Base-by-base conservation (phyloP, 2,888 invertebrate species). In the Drosophila nigricruria region DNA sequence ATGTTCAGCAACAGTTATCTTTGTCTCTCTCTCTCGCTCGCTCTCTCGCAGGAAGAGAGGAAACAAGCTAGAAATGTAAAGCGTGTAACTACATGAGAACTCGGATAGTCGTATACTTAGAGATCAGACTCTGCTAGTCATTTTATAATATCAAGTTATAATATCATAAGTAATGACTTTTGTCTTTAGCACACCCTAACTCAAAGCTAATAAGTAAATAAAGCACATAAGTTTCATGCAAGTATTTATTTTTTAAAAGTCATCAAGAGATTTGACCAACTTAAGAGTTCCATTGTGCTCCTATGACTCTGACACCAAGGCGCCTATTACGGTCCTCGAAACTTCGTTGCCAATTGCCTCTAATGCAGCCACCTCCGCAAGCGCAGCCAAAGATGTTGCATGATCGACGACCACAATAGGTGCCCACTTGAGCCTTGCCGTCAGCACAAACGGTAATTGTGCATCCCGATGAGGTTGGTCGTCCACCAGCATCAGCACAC, bases 381-480 rank as follows among this genome's bases (percentile, higher is more conserved):
- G 0, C 1, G 36, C 47, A 58, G 27, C 58, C 36, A 18, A 58
- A 36, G 36, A 58, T 2, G 16, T 57, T 45, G 18, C 57, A 45
- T 2, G 45, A 9, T 18, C 45, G 2, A 12, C 45, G 57, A 8
- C 57, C 57, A 25, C 45, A 57, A 12, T 9, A 57, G 34, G 57
- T 36, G 32, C 57, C 57, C 18, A 34, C 25, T 18, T 34, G 43
- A 34, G n/a, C 16, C 25, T 5, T n/a, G n/a, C 57, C 57, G 9
- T 45, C 8, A 3, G 57, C 43, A 14, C 57, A 57, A 18, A 57
- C 32, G 23, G 34, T 45, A 9, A 34, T 45, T 4, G 57, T 34
- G 8, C 45, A 45, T 2, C 10, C 10, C 1, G n/a, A 2, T 1
- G n/a, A 2, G n/a, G n/a, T 27, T 25, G 45, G 16, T n/a, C 25